Percentiles rank a stretch among this genome's conserved stretches.
Evolutionary conservation across 1,140 invertebrate species (phyloP).

Genomic region (Acromyrmex charruanus): DNA sequence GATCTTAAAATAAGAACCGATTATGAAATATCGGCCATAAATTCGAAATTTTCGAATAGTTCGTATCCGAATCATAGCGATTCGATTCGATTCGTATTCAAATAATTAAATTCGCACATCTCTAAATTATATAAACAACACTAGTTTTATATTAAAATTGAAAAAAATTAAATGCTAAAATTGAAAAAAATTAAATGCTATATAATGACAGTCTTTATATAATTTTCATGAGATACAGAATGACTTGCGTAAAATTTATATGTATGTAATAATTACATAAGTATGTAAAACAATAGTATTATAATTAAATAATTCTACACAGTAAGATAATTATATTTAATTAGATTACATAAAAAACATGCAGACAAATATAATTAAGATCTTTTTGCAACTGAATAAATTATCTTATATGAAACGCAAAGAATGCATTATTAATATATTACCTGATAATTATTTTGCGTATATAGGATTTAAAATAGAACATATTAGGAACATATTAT

Average conservation of each 20-base stretch:
- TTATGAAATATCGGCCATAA: no score
- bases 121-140: background rate
- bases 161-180: conserved; percentile 17
- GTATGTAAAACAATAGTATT: background rate
- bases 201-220: background rate
- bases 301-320: conserved; percentile 17
- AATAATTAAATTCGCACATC: no score
- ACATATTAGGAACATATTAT: background rate
- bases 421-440: background rate
- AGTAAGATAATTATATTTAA: conserved; percentile 12
- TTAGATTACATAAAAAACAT: background rate
- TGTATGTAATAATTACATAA: conserved; percentile 17
- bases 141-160: background rate
- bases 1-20: no score
- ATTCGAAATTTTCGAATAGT: no score
- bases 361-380: conserved; percentile 6
- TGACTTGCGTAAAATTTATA: background rate
- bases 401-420: conserved; percentile 42
- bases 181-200: background rate
- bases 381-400: conserved; percentile 29
- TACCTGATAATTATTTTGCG: background rate
- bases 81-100: no score
- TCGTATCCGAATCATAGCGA: no score
- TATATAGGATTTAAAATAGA: background rate
- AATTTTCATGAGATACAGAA: background rate